These are phyloP conservation scores for Drosophila prolongata DNA, from an alignment of 2,888 invertebrate genomes.

Conservation along the genomic window DNA sequence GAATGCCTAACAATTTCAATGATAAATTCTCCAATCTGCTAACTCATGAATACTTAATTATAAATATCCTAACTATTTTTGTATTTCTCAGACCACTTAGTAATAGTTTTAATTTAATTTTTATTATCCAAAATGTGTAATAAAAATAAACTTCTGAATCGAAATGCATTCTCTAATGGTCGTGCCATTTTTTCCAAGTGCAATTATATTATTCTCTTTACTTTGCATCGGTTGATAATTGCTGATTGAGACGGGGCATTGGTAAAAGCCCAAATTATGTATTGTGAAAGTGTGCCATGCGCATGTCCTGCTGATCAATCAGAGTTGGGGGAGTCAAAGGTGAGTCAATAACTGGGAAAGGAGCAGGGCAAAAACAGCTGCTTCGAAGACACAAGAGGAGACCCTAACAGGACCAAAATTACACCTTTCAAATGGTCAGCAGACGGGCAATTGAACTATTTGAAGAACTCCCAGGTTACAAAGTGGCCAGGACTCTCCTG, in stretches of 20 bases:
- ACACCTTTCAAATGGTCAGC: conserved; percentile 78
- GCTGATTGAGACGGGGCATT: not conserved
- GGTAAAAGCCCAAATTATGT: conserved; percentile 9
- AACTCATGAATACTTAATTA: no score
- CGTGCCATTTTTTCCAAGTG: conserved; percentile 3
- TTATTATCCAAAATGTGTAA: no score
- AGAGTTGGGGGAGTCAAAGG: conserved; percentile 14
- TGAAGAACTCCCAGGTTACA: conserved; percentile 49
- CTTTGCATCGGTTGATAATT: not conserved
- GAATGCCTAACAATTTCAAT: no score
- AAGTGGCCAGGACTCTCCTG: conserved; percentile 58
- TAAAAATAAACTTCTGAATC: no score
- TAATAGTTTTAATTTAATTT: no score
- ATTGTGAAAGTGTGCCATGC: conserved; percentile 34
- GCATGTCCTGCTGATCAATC: conserved; percentile 35
- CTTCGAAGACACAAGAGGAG: conserved; percentile 32
- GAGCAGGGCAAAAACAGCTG: conserved; percentile 29
- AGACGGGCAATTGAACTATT: conserved; percentile 46
- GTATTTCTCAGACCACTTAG: no score
- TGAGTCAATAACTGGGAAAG: conserved; percentile 14
- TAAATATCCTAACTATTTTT: no score
- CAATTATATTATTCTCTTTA: not conserved
- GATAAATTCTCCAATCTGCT: no score
- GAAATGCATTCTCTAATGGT: no score
- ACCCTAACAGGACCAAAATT: conserved; percentile 62